Conservation (phyloP, 2,797 vertebrate species). For the Eulemur mongoz region DNA sequence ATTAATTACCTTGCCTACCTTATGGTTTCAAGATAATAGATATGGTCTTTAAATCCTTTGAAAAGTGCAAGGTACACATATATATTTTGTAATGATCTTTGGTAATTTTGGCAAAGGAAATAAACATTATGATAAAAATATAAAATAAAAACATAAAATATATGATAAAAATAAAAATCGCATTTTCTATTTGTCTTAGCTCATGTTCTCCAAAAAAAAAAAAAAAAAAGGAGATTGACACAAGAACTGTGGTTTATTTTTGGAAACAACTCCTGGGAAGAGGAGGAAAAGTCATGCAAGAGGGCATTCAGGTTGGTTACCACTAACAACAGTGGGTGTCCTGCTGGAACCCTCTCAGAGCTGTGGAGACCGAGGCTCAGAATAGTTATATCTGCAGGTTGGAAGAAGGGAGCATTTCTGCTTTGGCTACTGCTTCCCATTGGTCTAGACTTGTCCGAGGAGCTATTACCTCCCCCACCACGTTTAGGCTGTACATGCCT, state of each 20-base stretch:
- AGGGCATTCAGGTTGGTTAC: not conserved
- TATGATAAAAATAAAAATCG: not conserved
- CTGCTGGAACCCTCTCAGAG: not conserved
- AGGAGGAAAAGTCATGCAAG: not conserved
- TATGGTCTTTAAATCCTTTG: not conserved
- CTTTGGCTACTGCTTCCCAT: not conserved
- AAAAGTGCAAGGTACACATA: not conserved
- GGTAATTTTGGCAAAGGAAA: not conserved
- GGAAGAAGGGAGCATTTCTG: not conserved
- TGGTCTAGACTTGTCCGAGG: not conserved
- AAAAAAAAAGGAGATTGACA: not conserved
- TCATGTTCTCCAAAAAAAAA: not conserved
- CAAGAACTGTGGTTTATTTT: not conserved
- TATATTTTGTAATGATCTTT: not conserved
- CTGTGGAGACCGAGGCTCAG: not conserved
- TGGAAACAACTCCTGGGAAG: not conserved
- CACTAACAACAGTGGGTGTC: not conserved
- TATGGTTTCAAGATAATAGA: not conserved
- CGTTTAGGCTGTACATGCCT: not conserved
- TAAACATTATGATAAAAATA: not conserved
- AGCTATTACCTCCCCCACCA: not conserved
- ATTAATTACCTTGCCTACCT: not conserved
- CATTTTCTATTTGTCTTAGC: not conserved
- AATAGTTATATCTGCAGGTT: not conserved
- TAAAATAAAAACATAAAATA: not conserved